Evolutionary conservation across 2,113 vertebrate species (phyloP), one percentile per base, ranked within the genome.

Genomic region (Cheirogaleus medius): DNA sequence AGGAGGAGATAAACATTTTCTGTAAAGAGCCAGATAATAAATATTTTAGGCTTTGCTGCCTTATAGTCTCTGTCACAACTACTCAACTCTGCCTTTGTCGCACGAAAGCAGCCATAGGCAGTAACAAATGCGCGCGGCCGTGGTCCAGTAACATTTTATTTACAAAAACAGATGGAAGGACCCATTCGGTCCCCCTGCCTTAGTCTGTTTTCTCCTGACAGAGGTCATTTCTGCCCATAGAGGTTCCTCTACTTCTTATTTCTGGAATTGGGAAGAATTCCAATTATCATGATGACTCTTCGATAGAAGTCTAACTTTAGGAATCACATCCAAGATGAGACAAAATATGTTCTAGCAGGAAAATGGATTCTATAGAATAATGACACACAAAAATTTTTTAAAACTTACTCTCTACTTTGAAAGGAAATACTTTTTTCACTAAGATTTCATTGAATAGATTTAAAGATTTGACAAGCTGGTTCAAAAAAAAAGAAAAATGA

Each of bases 361-460:
- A 94, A 96, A 87, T 20, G 56, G 73, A 80, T 80, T n/a, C 68
- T 42, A 14, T 80, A 73, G 13, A 73, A 52, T 42, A 73, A 52
- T 42, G 49, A 76, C 17, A 74, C 49, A 69, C 8, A 34, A 69
- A 69, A 23, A 13, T 52, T 68, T 90, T 94, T 66, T 44, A 3
- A 17, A 82, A 66, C 12, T 47, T 44, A n/a, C 32, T 68, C 13
- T 74, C 37, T 76, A 63, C 12, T 86, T 90, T 91, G 37, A 89
- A 92, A 95, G 14, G 10, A 80, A 93, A 87, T 78, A 54, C 52
- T 56, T 78, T 94, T 68, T 63, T 60, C 15, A 54, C 6, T 93
- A 76, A 49, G n/a, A 94, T 90, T 87, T 91, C 27, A 37, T 77
- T 87, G 94, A 94, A 44, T 14, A 71, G 8, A 83, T 69, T 95